Base-by-base conservation (phyloP, 2,113 vertebrate species). In the Puntigrus tetrazona region DNA sequence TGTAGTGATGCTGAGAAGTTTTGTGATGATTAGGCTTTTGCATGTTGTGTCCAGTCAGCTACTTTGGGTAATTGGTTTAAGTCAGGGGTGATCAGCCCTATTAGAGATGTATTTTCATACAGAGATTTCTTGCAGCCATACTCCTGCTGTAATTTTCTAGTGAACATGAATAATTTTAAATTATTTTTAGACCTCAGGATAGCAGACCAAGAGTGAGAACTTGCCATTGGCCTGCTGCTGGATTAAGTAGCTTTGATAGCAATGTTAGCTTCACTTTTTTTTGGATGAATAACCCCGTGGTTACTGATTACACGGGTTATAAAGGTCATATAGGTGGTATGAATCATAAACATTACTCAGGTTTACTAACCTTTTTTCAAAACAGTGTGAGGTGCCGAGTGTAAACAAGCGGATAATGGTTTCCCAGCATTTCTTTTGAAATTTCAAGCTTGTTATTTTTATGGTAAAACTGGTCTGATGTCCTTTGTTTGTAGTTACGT, bases 291-390 rank as follows among this genome's bases (percentile, higher is more conserved):
- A 59, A 61, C 34, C 13, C 34, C 4, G 11, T 59, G 34, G 76
- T 78, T 57, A 78, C 20, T 78, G 55, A 27, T 63, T 79, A 43
- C 38, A 73, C 70, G 27, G 70, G 38, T 73, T 73, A 69, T 78
- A 43, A 41, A 78, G 76, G 77, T 61, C 77, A 79, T 59, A 38
- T 27, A 63, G n/a, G 34, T 59, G 77, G 18, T 63, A 79, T 63
- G 14, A 79, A 41, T 43, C 13, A 78, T 77, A n/a, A 20, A 41
- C 36, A n/a, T 45, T 41, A 22, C 25, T 67, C 78, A 34, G 25
- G 61, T 65, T 27, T 16, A 29, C 14, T 6, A 16, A 36, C 11
- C 4, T 41, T 63, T 78, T 81, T 65, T 38, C 78, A 47, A 14
- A 31, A 31, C 78, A 67, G 3, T 1, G 57, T 65, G 14, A 41